Evolutionary conservation across 1,140 invertebrate genomes (phyloP), one percentile per base, ranked within the genome.

Genomic region (Ectropis grisescens): DNA sequence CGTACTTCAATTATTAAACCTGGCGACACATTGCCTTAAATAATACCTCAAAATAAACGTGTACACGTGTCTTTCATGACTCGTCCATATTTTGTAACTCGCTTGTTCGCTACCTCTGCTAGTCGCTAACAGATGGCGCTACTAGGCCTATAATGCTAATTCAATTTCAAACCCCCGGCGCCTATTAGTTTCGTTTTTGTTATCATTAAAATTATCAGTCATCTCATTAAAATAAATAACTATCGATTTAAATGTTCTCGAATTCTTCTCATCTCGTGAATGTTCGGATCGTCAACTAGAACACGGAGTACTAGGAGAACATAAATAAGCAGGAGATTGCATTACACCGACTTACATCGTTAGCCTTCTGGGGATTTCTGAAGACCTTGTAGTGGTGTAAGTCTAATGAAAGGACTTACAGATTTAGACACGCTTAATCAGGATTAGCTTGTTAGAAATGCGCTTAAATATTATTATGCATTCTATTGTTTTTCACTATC

Each of bases 251-350:
- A 29, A 38, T 23, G 34, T 35, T 31, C 19, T 35, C 38, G 27
- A 35, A 35, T 34, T 35, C 32, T 16, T 34, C 31, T 41, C 40
- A 54, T 61, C 49, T 51, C 36, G 53, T 44, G 55, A 58, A 55
- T 50, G 54, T 49, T 65, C 41, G 60, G 59, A 68, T 66, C 74
- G 69, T 80, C 69, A 80, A 76, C 60, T 80, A 74, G 75, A 80
- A 76, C 75, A 76, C 61, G 60, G 35, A 24, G 39, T 72, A 80
- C 75, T 38, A 76, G 70, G 71, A 32, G 24, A 46, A 13, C 65
- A 80, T 44, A 66, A 42, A 15, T 37, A 13, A 14, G 13, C 24
- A 41, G 39, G 48, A 65, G 61, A 32, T 55, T 37, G 30, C 3
- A n/a, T 30, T 31, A 26, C 19, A 37, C 13, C 25, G 16, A 8